Evolutionary conservation across 2,888 invertebrate species (phyloP), one percentile per base, ranked within the genome.

Genomic region (Zhuqinia jingwanae): DNA sequence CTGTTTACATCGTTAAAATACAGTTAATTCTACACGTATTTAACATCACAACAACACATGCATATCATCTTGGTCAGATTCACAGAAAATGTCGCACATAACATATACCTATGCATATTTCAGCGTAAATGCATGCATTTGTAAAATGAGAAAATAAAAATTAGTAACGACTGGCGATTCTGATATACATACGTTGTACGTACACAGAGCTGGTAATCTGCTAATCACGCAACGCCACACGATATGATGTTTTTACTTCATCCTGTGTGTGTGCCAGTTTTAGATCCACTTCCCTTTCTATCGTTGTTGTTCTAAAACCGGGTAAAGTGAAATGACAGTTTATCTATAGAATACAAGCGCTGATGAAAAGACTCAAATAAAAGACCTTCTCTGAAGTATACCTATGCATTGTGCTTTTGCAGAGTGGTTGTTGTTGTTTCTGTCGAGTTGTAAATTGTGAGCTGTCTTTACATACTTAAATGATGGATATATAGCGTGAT

Each of bases 261-360:
- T 85, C 79, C 79, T 79, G 73, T 85, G 63, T n/a, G 30, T 85
- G 85, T 85, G 85, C 85, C 53, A 85, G 85, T 65, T 84, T 73
- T 60, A 82, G 73, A 79, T 73, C 50, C 42, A 85, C 85, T 79
- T 85, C 85, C 85, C 85, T 85, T 85, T 85, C 85, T 70, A 78
- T 78, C 78, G 58, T 50, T 36, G 47, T 45, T 73, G 63, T 85
- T n/a, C n/a, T 73, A 79, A 77, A 85, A 73, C 73, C 85, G 79
- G 85, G 85, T 79, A 85, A 70, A 70, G 22, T 53, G 30, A 77
- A 77, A 77, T 77, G 30, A 25, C 77, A 60, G 58, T 36, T 60
- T 60, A 45, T 17, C 22, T 60, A 8, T 36, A 6, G 36, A 36
- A 36, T 36, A 8, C n/a, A 8, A 36, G 3, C 8, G 36, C 8